Conservation (phyloP, 2,113 vertebrate genomes). For the Globicephala melas region DNA sequence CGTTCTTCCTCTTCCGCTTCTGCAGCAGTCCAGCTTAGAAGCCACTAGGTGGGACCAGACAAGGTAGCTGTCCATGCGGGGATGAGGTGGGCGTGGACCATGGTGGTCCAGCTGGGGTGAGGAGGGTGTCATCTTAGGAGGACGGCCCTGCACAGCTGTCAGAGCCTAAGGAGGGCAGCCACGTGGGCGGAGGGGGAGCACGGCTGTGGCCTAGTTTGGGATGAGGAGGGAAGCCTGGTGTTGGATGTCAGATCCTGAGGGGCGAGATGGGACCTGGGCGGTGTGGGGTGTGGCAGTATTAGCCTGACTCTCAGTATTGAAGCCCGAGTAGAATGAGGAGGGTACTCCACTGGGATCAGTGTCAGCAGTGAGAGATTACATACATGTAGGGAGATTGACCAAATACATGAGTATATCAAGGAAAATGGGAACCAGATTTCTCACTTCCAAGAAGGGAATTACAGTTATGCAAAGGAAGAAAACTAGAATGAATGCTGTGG, state of each 20-base stretch:
- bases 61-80: neutral
- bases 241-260: neutral
- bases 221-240: neutral
- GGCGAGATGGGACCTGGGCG: neutral
- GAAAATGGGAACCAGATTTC: neutral
- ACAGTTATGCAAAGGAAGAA: neutral
- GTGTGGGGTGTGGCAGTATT: neutral
- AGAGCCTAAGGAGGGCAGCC: neutral
- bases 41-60: neutral
- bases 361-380: neutral
- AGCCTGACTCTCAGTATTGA: too few species aligned
- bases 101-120: neutral
- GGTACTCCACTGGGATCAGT: neutral
- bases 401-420: fast-evolving
- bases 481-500: neutral
- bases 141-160: neutral
- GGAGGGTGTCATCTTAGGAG: neutral
- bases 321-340: neutral
- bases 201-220: fast-evolving
- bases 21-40: neutral
- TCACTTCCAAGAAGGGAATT: neutral
- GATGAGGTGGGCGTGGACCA: neutral
- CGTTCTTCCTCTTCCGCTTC: neutral
- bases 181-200: fast-evolving
- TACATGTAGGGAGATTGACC: neutral